These are phyloP conservation scores for Zele albiditarsus DNA, from an alignment of 2,888 invertebrate genomes.

Conservation along the genomic window DNA sequence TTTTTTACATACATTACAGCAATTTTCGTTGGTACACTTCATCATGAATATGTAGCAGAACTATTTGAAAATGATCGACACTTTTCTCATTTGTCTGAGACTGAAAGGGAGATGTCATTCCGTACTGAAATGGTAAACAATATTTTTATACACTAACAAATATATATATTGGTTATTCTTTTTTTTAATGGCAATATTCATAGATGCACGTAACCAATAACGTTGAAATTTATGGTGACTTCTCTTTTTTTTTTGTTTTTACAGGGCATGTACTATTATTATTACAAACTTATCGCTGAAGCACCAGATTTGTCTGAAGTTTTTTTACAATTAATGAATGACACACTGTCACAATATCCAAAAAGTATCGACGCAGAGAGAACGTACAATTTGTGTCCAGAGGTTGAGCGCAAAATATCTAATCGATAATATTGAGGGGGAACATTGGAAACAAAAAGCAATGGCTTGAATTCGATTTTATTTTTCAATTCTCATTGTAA, in stretches of 20 bases:
- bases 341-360: conserved; percentile 87
- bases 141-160: neutral
- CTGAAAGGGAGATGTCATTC: conserved; percentile 90
- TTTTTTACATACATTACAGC: conserved; percentile 71
- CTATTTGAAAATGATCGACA: conserved; percentile 89
- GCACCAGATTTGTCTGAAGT: conserved; percentile 79
- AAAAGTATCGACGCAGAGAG: conserved; percentile 86
- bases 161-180: conserved; percentile 14
- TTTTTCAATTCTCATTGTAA: no score
- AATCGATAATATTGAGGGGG: neutral
- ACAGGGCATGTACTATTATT: conserved; percentile 89
- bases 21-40: conserved; percentile 76
- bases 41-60: conserved; percentile 80
- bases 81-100: conserved; percentile 86
- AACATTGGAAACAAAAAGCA: neutral
- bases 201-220: neutral
- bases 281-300: conserved; percentile 87
- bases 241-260: conserved; percentile 53
- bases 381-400: conserved; percentile 89
- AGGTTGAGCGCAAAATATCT: conserved; percentile 74
- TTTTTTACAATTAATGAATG: conserved; percentile 78
- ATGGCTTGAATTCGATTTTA: neutral
- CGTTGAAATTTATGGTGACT: neutral
- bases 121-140: conserved; percentile 85
- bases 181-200: neutral